Base-by-base conservation (phyloP, 2,113 vertebrate genomes). In the Aegotheles bennettii region DNA sequence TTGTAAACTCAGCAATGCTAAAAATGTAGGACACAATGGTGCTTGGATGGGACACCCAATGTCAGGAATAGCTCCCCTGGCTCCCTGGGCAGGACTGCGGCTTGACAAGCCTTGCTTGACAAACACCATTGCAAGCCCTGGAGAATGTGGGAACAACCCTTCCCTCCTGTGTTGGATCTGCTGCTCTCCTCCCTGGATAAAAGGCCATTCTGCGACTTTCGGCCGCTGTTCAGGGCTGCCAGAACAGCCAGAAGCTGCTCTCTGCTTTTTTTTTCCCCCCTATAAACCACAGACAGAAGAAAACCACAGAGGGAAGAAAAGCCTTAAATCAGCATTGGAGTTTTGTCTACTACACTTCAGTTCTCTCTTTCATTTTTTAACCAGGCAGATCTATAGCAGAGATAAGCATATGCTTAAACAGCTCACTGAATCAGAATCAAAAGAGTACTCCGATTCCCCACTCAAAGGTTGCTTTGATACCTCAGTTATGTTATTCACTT, bases 361-460 rank as follows among this genome's bases (percentile, higher is more conserved):
- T 75, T 82, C 70, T 84, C 63, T 77, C 90, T 92, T 78, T 68
- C 35, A 73, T 65, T 90, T 92, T 92, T 85, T 56, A 84, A 87
- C 20, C 47, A 89, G 86, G 65, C 84, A 90, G 94, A 94, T 94
- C 73, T 75, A 18, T 77, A 89, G 60, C 71, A 80, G 73, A 92
- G 96, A 95, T 96, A 94, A 94, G 89, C 51, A 51, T 29, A 65
- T 81, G 80, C 83, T 82, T 86, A 84, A 90, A 84, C 47, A 84
- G 84, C 71, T 71, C 84, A 38, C 73, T 96, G 95, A 92, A 92
- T 78, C 56, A 43, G 83, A 94, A 89, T 92, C 54, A 94, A 93
- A 87, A 65, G 60, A 84, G 16, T 28, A 45, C 59, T 94, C 60
- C 74, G 57, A 59, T 77, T 84, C 83, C 84, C 24, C 65, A 43